These are phyloP conservation scores for Temnothorax unifasciatus DNA, from an alignment of 2,888 invertebrate species.

Conservation along the genomic window DNA sequence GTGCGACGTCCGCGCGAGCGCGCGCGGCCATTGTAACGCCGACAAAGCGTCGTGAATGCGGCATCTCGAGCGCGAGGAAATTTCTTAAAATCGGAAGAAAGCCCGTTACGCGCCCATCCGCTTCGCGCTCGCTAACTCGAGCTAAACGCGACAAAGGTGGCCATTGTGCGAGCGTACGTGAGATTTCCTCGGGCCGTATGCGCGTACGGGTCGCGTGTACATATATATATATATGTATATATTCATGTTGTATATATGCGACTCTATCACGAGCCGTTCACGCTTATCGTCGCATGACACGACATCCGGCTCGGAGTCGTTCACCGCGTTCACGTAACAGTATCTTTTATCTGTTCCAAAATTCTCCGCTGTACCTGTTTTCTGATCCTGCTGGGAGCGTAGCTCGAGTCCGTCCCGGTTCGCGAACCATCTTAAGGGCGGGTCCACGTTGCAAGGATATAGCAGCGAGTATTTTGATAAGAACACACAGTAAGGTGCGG, in stretches of 20 bases:
- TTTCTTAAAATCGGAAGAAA: slow-evolving; percentile 73
- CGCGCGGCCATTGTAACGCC: slow-evolving; percentile 63
- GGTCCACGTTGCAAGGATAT: slow-evolving; percentile 8
- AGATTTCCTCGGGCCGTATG: slow-evolving; percentile 67
- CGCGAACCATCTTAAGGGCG: slow-evolving; percentile 21
- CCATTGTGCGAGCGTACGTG: slow-evolving; percentile 71
- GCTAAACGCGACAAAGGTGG: slow-evolving; percentile 72
- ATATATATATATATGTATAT: background rate
- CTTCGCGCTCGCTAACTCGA: slow-evolving; percentile 62
- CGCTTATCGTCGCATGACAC: slow-evolving; percentile 73
- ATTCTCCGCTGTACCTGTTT: slow-evolving; percentile 65
- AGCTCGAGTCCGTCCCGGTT: no score
- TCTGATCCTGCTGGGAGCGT: background rate
- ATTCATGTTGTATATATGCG: background rate
- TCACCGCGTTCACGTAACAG: slow-evolving; percentile 56
- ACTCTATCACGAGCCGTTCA: slow-evolving; percentile 51
- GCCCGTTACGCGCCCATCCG: slow-evolving; percentile 43
- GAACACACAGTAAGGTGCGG: background rate
- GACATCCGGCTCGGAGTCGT: slow-evolving; percentile 60
- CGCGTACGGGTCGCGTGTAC: background rate
- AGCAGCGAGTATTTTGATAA: slow-evolving; percentile 35
- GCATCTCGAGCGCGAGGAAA: slow-evolving; percentile 60
- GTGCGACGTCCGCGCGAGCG: slow-evolving; percentile 33
- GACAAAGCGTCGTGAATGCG: slow-evolving; percentile 70
- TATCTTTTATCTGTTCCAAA: slow-evolving; percentile 63